A percentile compares a stretch with the other conserved stretches of the same genome.
Conservation (phyloP, 2,113 vertebrate species). For the Ahaetulla prasina region DNA sequence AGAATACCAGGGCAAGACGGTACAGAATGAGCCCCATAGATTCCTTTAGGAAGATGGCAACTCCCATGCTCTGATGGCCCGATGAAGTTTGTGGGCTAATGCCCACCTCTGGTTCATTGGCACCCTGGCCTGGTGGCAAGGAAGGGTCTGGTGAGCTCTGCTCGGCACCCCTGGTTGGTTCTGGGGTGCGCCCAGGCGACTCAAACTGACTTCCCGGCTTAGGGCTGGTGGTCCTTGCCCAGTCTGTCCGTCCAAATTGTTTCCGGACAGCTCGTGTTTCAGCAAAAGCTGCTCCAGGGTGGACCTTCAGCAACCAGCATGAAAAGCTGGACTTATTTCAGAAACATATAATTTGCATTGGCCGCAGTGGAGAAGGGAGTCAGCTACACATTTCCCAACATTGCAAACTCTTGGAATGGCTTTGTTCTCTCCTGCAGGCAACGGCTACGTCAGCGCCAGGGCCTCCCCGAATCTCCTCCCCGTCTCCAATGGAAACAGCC, state of each 20-base stretch:
- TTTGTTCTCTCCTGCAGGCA: conserved; percentile 70
- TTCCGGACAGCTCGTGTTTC: neutral
- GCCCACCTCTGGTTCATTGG: neutral
- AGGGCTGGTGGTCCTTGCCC: neutral
- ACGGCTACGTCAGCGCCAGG: conserved; percentile 92
- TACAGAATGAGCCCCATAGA: neutral
- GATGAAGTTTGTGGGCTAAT: neutral
- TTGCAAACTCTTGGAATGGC: neutral
- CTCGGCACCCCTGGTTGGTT: neutral
- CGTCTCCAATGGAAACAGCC: conserved; percentile 90
- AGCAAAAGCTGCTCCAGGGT: neutral
- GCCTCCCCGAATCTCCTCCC: conserved; percentile 93
- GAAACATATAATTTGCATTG: neutral
- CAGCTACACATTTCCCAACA: neutral
- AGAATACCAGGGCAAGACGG: neutral
- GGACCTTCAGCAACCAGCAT: no score
- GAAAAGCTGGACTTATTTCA: no score
- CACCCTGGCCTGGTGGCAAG: neutral
- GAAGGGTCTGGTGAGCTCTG: neutral
- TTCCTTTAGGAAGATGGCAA: neutral
- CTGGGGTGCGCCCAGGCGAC: neutral
- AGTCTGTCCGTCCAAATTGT: neutral
- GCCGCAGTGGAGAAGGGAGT: neutral
- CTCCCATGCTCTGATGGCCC: neutral
- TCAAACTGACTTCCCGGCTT: neutral